These are phyloP conservation scores for Carposina sasakii DNA, from an alignment of 1,140 invertebrate genomes.

Conservation along the genomic window DNA sequence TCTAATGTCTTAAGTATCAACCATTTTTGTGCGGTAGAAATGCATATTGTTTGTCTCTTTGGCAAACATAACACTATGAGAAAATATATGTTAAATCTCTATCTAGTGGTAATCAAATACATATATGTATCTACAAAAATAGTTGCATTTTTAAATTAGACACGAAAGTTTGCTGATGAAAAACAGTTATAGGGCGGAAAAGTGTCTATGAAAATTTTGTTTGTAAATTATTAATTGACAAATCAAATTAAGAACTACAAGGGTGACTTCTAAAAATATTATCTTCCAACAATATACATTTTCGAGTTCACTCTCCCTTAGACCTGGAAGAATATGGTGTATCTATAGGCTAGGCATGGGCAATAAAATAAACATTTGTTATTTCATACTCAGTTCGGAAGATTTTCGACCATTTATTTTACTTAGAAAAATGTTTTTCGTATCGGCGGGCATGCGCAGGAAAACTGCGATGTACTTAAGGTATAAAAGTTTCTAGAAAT, in stretches of 20 bases:
- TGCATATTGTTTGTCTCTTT: constrained; percentile 49
- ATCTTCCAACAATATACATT: constrained; percentile 48
- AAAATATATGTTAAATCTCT: constrained; percentile 66
- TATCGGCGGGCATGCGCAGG: too few relatives aligned
- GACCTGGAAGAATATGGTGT: too few relatives aligned
- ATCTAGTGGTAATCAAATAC: constrained; percentile 67
- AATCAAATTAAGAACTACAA: constrained; percentile 57
- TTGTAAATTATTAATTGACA: constrained; percentile 40
- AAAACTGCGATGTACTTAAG: too few relatives aligned
- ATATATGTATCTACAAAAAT: constrained; percentile 72
- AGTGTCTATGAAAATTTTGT: constrained; percentile 44
- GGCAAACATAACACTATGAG: constrained; percentile 64
- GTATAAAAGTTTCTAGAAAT: constrained; percentile 39
- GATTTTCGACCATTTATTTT: too few relatives aligned
- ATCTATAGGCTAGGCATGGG: too few relatives aligned
- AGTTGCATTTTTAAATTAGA: constrained; percentile 66
- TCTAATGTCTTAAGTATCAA: too few relatives aligned
- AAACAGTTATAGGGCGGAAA: constrained; percentile 25
- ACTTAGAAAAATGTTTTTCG: too few relatives aligned
- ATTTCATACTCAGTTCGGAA: constrained; percentile 36
- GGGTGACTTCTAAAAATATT: constrained; percentile 66
- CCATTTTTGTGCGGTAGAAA: constrained; percentile 52
- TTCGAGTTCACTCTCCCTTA: constrained; percentile 31
- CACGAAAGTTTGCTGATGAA: constrained; percentile 47
- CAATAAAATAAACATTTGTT: too few relatives aligned